phyloP scores from a whole-genome alignment of 2,113 vertebrate species.

The Empidonax traillii region DNA sequence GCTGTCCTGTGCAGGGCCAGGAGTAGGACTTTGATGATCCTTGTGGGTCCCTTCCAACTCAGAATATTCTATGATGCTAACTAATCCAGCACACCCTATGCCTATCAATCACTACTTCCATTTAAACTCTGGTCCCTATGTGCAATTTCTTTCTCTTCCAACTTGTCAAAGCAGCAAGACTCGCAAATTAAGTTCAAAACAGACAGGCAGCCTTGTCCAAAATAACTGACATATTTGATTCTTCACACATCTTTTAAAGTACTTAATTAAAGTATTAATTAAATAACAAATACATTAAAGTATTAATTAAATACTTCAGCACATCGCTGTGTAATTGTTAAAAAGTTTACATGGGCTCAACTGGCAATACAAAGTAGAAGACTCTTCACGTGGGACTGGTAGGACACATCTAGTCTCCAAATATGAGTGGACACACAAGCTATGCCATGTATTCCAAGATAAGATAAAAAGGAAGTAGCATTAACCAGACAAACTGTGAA shows the following conservation, averaged over 20 bases:
- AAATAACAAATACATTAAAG: background rate
- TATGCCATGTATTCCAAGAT: background rate
- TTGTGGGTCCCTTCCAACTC: background rate
- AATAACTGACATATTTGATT: background rate
- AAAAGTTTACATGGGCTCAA: background rate
- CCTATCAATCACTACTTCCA: background rate
- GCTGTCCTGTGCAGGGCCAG: background rate
- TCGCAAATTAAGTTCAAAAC: background rate
- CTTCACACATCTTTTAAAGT: background rate
- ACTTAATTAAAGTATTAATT: background rate
- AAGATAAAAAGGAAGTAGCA: background rate
- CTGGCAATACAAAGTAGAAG: background rate
- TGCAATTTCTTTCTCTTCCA: background rate
- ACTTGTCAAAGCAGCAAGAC: background rate
- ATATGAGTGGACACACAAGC: background rate
- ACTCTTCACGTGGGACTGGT: background rate
- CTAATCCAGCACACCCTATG: background rate
- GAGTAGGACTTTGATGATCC: background rate
- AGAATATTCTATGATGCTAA: background rate
- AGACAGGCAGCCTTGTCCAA: background rate
- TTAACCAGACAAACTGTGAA: background rate
- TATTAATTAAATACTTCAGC: background rate
- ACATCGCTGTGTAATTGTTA: background rate
- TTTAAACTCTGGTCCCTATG: background rate
- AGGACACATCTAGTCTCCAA: background rate